Conservation (phyloP, 2,113 vertebrate genomes). For the Myrmecophaga tridactyla region DNA sequence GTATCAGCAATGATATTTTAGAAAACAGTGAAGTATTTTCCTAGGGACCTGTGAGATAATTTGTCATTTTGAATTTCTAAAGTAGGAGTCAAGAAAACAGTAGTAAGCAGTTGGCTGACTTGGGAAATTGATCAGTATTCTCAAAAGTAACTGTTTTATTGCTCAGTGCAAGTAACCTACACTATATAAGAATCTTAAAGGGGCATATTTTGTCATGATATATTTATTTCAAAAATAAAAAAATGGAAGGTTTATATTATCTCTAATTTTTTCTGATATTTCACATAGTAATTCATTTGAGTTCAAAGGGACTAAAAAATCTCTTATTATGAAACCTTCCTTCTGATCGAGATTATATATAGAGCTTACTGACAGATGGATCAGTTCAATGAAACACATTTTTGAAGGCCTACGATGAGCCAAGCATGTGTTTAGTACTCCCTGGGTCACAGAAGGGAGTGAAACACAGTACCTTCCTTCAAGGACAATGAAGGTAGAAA, state of each 20-base stretch:
- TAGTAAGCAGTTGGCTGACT: constrained; percentile 35
- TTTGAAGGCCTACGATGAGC: background rate
- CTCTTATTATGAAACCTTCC: background rate
- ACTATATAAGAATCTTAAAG: constrained; percentile 24
- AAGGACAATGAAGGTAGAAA: background rate
- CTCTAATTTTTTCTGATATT: background rate
- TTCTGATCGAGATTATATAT: background rate
- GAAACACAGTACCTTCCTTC: background rate
- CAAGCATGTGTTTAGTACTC: background rate
- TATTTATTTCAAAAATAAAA: constrained; percentile 29
- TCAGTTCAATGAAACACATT: background rate
- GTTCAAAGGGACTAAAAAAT: background rate
- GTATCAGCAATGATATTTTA: constrained; percentile 51
- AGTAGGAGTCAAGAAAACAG: constrained; percentile 42
- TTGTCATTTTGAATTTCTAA: constrained; percentile 69
- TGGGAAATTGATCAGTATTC: constrained; percentile 38
- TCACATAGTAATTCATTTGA: background rate
- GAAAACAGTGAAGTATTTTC: constrained; percentile 47
- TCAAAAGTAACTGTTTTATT: constrained; percentile 44
- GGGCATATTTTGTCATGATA: constrained; percentile 13
- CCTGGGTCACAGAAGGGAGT: too few species aligned
- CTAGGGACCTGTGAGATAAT: constrained; percentile 53
- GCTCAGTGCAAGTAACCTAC: background rate
- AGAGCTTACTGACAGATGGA: background rate
- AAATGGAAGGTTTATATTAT: background rate